Base-by-base conservation (phyloP, 2,113 vertebrate genomes). In the Rhinoderma darwinii region DNA sequence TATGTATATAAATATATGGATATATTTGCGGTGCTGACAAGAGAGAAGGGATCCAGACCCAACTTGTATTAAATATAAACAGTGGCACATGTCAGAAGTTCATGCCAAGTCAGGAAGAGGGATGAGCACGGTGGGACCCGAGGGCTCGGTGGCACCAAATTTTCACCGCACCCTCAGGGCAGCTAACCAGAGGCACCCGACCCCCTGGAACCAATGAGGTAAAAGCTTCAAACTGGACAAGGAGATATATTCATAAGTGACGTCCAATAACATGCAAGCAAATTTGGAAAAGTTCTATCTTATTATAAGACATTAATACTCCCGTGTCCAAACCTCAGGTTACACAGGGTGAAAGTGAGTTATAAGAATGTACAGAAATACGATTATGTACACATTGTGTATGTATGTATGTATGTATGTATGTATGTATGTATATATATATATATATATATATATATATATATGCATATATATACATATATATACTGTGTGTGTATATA, bases 1-100 rank as follows among this genome's bases (percentile, higher is more conserved):
- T 72, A 86, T 86, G 85, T 82, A 81, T 74, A 81, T 86, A 86
- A 86, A 86, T 86, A 86, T 86, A 82, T 74, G 47, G 61, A 68
- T 51, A 25, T 82, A 81, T 86, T 74, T 86, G 77, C 66, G 27
- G 85, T 61, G 77, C 47, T 86, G 77, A 86, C 85, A 81, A 56
- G 76, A 81, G 84, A 86, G 66, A 80, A 81, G 50, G n/a, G n/a
- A 61, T 81, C 63, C 77, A 27, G 77, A 81, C 77, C 85, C 77
- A 82, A 74, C 47, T n/a, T 43, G 47, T n/a, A 86, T 82, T 43
- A 74, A 82, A 86, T 86, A 56, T 86, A 86, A 86, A 86, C 84
- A 70, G 76, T 14, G 61, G 63, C 30, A 73, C 50, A 81, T 44
- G 66, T 56, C 59, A 70, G n/a, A 27, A 82, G 79, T 63, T 22